These are phyloP conservation scores for Engraulis encrasicolus DNA, from an alignment of 2,113 vertebrate genomes.

Conservation along the genomic window DNA sequence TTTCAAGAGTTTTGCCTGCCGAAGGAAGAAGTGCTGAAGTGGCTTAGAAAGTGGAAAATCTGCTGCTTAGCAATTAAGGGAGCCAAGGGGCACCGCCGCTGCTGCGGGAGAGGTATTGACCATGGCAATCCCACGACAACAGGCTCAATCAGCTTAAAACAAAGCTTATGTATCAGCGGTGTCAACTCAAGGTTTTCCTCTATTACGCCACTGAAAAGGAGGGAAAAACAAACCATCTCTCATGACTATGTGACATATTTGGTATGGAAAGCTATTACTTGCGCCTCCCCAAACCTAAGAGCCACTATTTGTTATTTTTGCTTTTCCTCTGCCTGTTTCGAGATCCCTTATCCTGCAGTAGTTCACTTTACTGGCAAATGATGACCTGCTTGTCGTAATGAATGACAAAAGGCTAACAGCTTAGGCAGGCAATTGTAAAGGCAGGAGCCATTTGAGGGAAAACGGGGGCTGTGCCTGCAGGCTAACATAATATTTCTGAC, in stretches of 20 bases:
- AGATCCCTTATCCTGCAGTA: background rate
- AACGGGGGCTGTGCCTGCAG: constrained; percentile 17
- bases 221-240: background rate
- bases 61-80: constrained; percentile 69
- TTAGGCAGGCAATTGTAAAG: constrained; percentile 7
- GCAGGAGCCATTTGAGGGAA: background rate
- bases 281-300: background rate
- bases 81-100: constrained; percentile 42
- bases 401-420: constrained; percentile 13
- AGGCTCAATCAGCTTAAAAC: constrained; percentile 23
- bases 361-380: background rate
- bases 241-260: background rate
- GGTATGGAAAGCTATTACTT: background rate
- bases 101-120: constrained; percentile 26
- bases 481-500: constrained; percentile 20
- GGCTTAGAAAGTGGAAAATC: constrained; percentile 56
- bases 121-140: constrained; percentile 28
- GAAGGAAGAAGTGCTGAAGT: constrained; percentile 70
- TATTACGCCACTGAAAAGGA: background rate
- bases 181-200: constrained; percentile 19
- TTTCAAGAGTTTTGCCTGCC: constrained; percentile 61
- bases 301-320: constrained; percentile 4
- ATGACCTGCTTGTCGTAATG: background rate
- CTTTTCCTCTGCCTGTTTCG: no score
- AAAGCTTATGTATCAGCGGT: constrained; percentile 20